Evolutionary conservation across 2,888 invertebrate species (phyloP), one percentile per base, ranked within the genome.

Genomic region (Calephelis perditalis): DNA sequence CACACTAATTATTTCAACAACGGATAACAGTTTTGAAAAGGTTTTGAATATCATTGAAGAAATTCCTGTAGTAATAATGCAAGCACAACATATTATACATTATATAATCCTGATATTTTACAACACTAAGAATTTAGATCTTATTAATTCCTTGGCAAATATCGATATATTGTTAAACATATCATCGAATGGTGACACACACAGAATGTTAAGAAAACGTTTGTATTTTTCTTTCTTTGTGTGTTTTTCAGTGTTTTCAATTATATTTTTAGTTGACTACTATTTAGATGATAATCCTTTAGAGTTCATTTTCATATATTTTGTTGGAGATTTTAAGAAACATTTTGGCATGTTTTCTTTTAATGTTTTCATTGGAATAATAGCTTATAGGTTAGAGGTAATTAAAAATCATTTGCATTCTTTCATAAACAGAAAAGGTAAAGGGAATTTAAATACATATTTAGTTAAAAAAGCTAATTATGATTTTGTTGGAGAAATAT

Each of bases 371-470:
- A 72, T 84, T 26, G 66, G 66, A 8, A 74, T 77, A 73, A 45
- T 82, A 2, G 73, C 67, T 26, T 12, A 63, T 2, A 75, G 83
- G 62, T 65, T 85, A 9, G 56, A 57, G 6, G 46, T 79, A 9
- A 73, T 84, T 15, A 84, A 83, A 57, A 67, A 70, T 8, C 75
- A 81, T 66, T 62, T 85, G 26, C 57, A 64, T 11, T 73, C 72
- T 54, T 79, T 83, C 60, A 66, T 79, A 7, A 60, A 73, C 54
- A 72, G 47, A 7, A 61, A 10, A 12, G 9, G 7, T n/a, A 44
- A 35, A 35, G 15, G 26, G 12, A 54, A 12, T 40, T 45, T 12
- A 43, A 44, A 61, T 5, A 11, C 45, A 43, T 46, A 46, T n/a
- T 9, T 43, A 5, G 36, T 56, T 47, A 15, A 26, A 15, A 43